Base-by-base conservation (phyloP, 2,888 invertebrate genomes). In the Campopleginae sp. region DNA sequence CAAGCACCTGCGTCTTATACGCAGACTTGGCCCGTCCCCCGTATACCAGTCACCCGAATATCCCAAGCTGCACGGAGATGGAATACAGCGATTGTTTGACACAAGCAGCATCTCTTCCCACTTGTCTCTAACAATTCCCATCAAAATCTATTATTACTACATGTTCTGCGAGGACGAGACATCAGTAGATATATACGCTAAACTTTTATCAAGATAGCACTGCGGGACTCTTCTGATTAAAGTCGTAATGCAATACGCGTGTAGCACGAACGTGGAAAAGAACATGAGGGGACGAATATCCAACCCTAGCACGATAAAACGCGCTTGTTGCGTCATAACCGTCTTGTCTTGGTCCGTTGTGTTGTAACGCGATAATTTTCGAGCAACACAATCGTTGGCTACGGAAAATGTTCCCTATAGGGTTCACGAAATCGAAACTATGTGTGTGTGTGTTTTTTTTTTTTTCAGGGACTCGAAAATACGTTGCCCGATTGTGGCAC, bases 231-330 rank as follows among this genome's bases (percentile, higher is more conserved):
- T 83, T 80, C 90, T 90, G 91, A 92, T 93, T 92, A 92, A 91
- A 92, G 92, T 91, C 92, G 92, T 93, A 93, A 93, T 93, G 92
- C 92, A 92, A 92, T 93, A 92, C 90, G 91, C 92, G 89, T 92
- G 92, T 92, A 91, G 89, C 88, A 46, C 51, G 61, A 78, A 75
- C 44, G 42, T 44, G 33, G 77, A 54, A 27, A 65, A 63, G 63
- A 33, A 17, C 54, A n/a, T 33, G 44, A 33, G 48, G 58, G 14
- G 46, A 74, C 51, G 78, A 78, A 33, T 71, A 82, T 83, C 84
- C 77, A 88, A 87, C 84, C 86, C 87, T 71, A 38, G 38, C 38
- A 78, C 85, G 70, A 70, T 65, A 70, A 58, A 46, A 81, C 33
- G 63, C 61, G 77, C 66, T 48, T 38, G 42, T 72, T 48, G 31